phyloP scores from a whole-genome alignment of 1,140 invertebrate species.

The Drosophila willistoni region DNA sequence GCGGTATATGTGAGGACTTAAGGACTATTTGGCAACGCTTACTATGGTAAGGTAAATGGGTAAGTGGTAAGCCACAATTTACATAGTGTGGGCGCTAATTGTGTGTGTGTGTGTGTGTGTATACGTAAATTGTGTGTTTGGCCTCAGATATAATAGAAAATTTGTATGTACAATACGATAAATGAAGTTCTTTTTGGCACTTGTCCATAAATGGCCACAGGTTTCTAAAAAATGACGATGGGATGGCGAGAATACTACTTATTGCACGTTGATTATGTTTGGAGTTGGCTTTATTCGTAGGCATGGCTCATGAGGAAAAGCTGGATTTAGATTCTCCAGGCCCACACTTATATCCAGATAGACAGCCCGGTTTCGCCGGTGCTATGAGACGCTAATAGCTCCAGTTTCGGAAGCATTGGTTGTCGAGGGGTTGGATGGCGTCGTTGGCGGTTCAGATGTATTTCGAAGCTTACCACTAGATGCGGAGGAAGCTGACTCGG shows the following conservation, averaged over 20 bases:
- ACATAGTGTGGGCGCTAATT: slow-evolving; percentile 1
- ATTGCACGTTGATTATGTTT: slow-evolving; percentile 47
- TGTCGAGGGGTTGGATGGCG: slow-evolving; percentile 27
- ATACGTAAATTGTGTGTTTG: background rate
- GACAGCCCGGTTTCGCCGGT: slow-evolving; percentile 9
- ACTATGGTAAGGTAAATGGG: slow-evolving; percentile 1
- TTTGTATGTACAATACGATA: slow-evolving; percentile 18
- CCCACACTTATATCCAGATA: background rate
- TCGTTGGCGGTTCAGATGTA: slow-evolving; percentile 39
- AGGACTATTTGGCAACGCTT: slow-evolving; percentile 11
- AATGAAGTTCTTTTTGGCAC: slow-evolving; percentile 51
- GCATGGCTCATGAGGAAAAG: background rate
- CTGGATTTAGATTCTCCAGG: background rate
- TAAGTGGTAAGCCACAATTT: slow-evolving; percentile 10
- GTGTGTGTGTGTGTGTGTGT: background rate
- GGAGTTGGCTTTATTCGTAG: slow-evolving; percentile 4
- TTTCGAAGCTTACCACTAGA: slow-evolving; percentile 46
- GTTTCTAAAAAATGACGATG: slow-evolving; percentile 49
- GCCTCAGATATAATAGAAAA: slow-evolving; percentile 2
- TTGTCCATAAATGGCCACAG: slow-evolving; percentile 52
- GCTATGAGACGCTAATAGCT: slow-evolving; percentile 80
- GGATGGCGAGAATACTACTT: slow-evolving; percentile 29
- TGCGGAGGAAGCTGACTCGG: slow-evolving; percentile 25
- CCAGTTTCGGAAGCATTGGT: slow-evolving; percentile 64
- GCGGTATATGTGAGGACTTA: slow-evolving; percentile 5